Evolutionary conservation across 1,140 invertebrate genomes (phyloP).

Genomic region (Delia radicum): DNA sequence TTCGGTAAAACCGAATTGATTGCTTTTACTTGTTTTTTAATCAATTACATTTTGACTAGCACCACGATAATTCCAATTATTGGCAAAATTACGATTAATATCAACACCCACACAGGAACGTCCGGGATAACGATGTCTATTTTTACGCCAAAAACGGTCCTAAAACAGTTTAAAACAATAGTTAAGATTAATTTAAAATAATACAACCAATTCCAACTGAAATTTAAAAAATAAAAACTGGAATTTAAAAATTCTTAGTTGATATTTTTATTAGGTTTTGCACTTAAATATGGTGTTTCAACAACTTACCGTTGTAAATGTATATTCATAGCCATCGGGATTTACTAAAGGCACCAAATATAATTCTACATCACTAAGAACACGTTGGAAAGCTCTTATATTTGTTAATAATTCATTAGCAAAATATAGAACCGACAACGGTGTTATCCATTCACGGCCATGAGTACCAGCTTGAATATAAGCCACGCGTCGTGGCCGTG

Average conservation of each 20-base stretch:
- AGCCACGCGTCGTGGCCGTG: slow-evolving; percentile 43
- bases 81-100: slow-evolving; percentile 61
- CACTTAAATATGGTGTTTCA: not conserved
- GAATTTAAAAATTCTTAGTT: no score
- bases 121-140: slow-evolving; percentile 59
- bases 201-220: not conserved
- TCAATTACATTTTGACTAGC: slow-evolving; percentile 44
- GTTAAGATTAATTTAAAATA: not conserved
- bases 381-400: slow-evolving; percentile 53
- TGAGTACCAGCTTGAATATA: slow-evolving; percentile 50
- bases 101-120: slow-evolving; percentile 72
- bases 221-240: not conserved
- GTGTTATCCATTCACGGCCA: slow-evolving; percentile 69
- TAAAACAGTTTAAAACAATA: slow-evolving; percentile 24
- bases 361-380: slow-evolving; percentile 60
- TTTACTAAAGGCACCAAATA: slow-evolving; percentile 68
- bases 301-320: slow-evolving; percentile 58
- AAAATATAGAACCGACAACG: slow-evolving; percentile 65
- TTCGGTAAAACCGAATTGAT: no score
- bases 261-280: no score
- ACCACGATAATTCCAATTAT: slow-evolving; percentile 33
- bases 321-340: slow-evolving; percentile 71
- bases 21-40: not conserved
- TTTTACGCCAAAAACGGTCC: slow-evolving; percentile 74
- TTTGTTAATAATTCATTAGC: slow-evolving; percentile 60